Evolutionary conservation across 1,140 invertebrate genomes (phyloP).

Genomic region (Saccostrea cuccullata): DNA sequence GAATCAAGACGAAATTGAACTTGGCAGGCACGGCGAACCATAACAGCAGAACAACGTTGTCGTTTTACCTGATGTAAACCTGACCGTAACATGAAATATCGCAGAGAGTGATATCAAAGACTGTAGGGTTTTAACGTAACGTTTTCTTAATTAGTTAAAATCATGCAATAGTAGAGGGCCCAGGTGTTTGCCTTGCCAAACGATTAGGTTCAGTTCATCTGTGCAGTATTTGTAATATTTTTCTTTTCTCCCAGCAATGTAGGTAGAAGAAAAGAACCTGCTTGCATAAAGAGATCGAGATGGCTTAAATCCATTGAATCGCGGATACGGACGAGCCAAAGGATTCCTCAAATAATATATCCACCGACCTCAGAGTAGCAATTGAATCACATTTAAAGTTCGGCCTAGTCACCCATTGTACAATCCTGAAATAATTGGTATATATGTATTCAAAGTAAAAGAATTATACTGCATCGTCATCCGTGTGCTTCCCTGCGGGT

Average conservation of each 20-base stretch:
- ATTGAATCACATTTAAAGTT: background rate
- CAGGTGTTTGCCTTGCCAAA: slow-evolving; percentile 19
- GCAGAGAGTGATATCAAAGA: slow-evolving; percentile 14
- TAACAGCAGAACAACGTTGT: slow-evolving; percentile 2
- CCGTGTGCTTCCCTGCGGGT: slow-evolving; percentile 13
- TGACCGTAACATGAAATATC: background rate
- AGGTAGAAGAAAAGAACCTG: background rate
- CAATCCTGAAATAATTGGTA: slow-evolving; percentile 13
- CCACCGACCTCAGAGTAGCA: background rate
- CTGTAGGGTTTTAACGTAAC: background rate
- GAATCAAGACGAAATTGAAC: slow-evolving; percentile 29
- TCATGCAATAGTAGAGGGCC: slow-evolving; percentile 2
- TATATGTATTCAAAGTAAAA: slow-evolving; percentile 22
- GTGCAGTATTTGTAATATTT: background rate
- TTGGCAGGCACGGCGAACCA: slow-evolving; percentile 12
- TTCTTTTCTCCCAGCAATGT: background rate
- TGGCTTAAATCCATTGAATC: background rate
- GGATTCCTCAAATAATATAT: background rate
- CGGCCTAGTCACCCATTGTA: background rate
- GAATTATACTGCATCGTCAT: slow-evolving; percentile 32
- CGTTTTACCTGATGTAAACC: slow-evolving; percentile 19
- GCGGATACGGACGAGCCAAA: background rate
- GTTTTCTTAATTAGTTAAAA: slow-evolving; percentile 27
- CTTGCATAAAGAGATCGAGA: background rate
- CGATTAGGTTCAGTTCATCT: slow-evolving; percentile 9